phyloP scores from a whole-genome alignment of 2,797 vertebrate species.

The Xenopus petersii region DNA sequence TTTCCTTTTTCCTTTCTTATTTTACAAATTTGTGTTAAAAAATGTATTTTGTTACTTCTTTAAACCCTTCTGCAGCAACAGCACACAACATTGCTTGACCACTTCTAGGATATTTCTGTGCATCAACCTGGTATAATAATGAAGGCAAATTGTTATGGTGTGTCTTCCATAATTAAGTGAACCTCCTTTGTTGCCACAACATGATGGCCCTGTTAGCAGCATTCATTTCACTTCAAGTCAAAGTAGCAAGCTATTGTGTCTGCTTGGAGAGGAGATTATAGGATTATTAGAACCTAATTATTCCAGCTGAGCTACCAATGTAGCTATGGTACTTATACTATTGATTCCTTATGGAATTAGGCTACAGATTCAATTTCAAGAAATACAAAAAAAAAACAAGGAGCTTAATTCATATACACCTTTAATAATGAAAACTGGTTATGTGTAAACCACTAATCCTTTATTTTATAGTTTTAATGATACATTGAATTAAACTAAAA shows the following conservation, averaged over 20 bases:
- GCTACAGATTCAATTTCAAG: conserved; percentile 15
- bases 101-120: too few relatives aligned
- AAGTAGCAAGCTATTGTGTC: conserved; percentile 34
- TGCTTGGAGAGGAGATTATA: conserved; percentile 27
- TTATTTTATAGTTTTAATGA: too few relatives aligned
- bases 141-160: background rate
- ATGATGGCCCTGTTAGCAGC: conserved; percentile 36
- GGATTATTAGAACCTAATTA: conserved; percentile 37
- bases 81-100: too few relatives aligned
- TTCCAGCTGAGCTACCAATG: conserved; percentile 22
- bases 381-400: too few relatives aligned
- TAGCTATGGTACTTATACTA: conserved; percentile 15
- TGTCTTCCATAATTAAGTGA: conserved; percentile 10
- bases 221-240: conserved; percentile 31
- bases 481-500: background rate
- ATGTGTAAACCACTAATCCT: too few relatives aligned
- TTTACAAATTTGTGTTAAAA: too few relatives aligned
- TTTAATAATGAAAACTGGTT: too few relatives aligned
- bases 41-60: too few relatives aligned
- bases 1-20: too few relatives aligned
- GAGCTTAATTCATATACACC: too few relatives aligned
- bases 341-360: conserved; percentile 33
- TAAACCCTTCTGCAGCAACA: too few relatives aligned
- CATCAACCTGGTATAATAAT: background rate
- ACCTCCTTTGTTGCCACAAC: conserved; percentile 22